Evolutionary conservation across 2,797 vertebrate species (phyloP).

Genomic region (Antennarius maculatus): DNA sequence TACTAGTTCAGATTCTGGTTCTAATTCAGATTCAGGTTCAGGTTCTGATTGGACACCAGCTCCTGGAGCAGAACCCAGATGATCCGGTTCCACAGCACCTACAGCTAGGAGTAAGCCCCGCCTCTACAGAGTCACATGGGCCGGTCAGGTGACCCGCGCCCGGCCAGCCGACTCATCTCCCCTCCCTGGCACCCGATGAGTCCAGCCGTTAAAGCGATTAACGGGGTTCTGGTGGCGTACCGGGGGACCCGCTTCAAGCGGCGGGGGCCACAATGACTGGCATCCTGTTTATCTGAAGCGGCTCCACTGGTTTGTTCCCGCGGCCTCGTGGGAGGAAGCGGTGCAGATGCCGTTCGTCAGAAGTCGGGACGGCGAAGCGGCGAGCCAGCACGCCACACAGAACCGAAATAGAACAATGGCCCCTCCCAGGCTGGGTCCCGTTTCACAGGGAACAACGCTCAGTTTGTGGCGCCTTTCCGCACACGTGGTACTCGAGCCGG

Average conservation of each 20-base stretch:
- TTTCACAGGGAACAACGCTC: conserved; percentile 78
- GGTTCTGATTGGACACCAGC: too few species aligned
- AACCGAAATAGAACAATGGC: conserved; percentile 81
- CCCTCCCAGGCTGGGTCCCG: conserved; percentile 66
- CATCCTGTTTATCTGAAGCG: conserved; percentile 79
- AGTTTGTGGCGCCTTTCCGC: conserved; percentile 75
- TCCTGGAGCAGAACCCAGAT: neutral
- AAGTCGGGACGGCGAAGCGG: conserved; percentile 69
- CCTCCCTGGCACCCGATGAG: conserved; percentile 64
- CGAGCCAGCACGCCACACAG: conserved; percentile 63
- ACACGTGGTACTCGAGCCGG: conserved; percentile 69
- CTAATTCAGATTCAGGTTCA: too few species aligned
- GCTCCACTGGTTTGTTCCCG: conserved; percentile 74
- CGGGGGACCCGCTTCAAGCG: conserved; percentile 68
- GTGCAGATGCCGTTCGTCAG: conserved; percentile 80
- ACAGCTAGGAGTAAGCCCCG: conserved; percentile 42
- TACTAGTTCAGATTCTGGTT: too few species aligned
- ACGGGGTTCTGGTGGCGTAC: conserved; percentile 66
- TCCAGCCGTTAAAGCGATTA: conserved; percentile 70
- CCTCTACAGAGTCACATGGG: conserved; percentile 46
- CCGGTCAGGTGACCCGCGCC: conserved; percentile 53
- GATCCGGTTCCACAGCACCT: conserved; percentile 14
- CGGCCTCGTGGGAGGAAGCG: conserved; percentile 76
- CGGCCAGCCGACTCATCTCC: conserved; percentile 63
- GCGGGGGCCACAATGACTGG: conserved; percentile 76